A percentile compares a stretch with the other conserved stretches of the same genome.
Evolutionary conservation across 2,113 vertebrate genomes (phyloP).

Genomic region (Sander vitreus): DNA sequence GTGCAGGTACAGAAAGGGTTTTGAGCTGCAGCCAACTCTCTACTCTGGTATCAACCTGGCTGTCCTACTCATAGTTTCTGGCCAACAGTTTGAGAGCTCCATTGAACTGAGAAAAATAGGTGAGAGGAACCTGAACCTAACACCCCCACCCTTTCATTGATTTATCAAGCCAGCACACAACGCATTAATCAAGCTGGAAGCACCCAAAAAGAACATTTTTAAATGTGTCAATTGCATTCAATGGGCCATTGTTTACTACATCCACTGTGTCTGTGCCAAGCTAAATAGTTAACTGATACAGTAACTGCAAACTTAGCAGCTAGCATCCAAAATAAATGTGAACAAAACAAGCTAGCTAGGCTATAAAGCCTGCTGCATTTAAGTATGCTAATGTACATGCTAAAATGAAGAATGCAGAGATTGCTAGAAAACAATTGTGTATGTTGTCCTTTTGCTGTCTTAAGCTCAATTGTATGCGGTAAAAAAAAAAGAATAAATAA

Average conservation of each 20-base stretch:
- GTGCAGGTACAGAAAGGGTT: conserved; percentile 95
- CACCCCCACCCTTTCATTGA: not conserved
- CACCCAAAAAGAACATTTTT: not conserved
- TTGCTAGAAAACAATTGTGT: too few relatives aligned
- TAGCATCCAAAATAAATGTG: not conserved
- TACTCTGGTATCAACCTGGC: conserved; percentile 96
- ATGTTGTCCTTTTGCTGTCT: not conserved
- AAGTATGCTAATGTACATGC: not conserved
- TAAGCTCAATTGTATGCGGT: not conserved
- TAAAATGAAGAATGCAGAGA: not conserved
- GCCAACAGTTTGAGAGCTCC: conserved; percentile 95
- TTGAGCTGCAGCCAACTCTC: conserved; percentile 94
- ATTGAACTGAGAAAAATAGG: conserved; percentile 96
- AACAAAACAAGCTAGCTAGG: not conserved
- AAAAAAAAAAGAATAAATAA: too few relatives aligned
- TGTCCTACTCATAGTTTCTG: conserved; percentile 92
- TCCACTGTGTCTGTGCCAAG: not conserved
- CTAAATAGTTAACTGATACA: not conserved
- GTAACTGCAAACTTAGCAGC: not conserved
- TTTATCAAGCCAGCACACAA: not conserved
- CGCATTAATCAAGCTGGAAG: not conserved
- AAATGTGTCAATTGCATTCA: not conserved
- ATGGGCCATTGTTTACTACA: not conserved
- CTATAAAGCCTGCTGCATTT: not conserved
- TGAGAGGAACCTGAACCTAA: conserved; percentile 66